Percentiles rank a stretch among this genome's conserved stretches.
Conservation (phyloP, 2,113 vertebrate species). For the Megaleporinus macrocephalus region DNA sequence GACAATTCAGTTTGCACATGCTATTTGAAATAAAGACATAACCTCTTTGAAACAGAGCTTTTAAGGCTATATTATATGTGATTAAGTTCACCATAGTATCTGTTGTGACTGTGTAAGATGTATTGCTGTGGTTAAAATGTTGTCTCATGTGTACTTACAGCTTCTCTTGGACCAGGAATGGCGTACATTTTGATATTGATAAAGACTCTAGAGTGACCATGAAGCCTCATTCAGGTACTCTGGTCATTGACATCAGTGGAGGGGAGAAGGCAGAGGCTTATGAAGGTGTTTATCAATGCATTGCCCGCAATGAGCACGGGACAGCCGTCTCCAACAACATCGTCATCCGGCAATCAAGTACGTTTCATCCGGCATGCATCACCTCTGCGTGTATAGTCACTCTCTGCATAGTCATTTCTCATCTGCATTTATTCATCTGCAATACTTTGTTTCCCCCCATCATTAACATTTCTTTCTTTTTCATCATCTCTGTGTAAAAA, state of each 20-base stretch:
- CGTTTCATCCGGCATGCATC: slow-evolving; percentile 54
- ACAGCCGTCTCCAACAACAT: slow-evolving; percentile 95
- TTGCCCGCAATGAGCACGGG: slow-evolving; percentile 90
- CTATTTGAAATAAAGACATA: no score
- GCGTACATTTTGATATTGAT: slow-evolving; percentile 93
- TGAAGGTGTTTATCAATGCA: slow-evolving; percentile 94
- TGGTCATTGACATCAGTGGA: slow-evolving; percentile 89
- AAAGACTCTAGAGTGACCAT: slow-evolving; percentile 86
- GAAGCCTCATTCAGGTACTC: slow-evolving; percentile 88
- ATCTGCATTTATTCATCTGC: neutral
- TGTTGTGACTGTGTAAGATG: neutral
- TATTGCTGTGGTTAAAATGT: neutral
- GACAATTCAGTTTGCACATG: no score
- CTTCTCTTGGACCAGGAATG: slow-evolving; percentile 95
- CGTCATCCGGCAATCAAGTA: slow-evolving; percentile 89
- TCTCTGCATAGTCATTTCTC: neutral
- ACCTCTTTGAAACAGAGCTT: neutral
- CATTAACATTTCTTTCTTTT: slow-evolving; percentile 4
- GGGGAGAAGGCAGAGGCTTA: slow-evolving; percentile 87
- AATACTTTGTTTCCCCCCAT: slow-evolving; percentile 25
- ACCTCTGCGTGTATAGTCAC: no score
- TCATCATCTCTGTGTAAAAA: slow-evolving; percentile 55
- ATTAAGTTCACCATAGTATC: neutral
- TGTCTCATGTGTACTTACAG: slow-evolving; percentile 66
- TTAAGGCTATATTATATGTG: neutral